Evolutionary conservation across 2,888 invertebrate genomes (phyloP).

Genomic region (Tipula confusa): DNA sequence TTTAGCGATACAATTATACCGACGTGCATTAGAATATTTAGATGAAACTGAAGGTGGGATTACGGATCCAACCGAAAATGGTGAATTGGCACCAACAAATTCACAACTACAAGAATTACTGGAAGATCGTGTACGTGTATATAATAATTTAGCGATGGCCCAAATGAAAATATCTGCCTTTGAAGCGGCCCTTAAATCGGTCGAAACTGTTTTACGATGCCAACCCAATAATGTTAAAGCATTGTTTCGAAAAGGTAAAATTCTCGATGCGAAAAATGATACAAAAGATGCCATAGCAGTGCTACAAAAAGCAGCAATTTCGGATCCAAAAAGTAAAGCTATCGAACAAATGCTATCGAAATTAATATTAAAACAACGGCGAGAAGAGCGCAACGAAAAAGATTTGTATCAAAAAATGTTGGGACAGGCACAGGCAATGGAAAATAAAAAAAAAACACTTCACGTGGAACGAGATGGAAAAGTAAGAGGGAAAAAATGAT

Average conservation of each 20-base stretch:
- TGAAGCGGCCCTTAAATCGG: conserved; percentile 78
- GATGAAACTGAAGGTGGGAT: conserved; percentile 68
- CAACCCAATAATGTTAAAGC: conserved; percentile 90
- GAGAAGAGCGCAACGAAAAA: conserved; percentile 58
- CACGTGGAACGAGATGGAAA: conserved; percentile 41
- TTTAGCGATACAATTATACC: conserved; percentile 80
- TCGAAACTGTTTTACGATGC: conserved; percentile 75
- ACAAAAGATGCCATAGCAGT: conserved; percentile 65
- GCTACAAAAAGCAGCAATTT: conserved; percentile 58
- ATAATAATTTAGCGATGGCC: conserved; percentile 89
- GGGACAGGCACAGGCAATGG: conserved; percentile 51
- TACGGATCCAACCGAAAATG: conserved; percentile 53
- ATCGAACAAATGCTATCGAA: conserved; percentile 57
- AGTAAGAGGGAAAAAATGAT: conserved; percentile 13
- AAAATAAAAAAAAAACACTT: conserved; percentile 42
- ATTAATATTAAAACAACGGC: conserved; percentile 54
- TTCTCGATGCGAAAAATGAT: conserved; percentile 64
- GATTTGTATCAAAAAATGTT: conserved; percentile 66
- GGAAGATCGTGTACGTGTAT: conserved; percentile 76
- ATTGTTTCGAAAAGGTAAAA: conserved; percentile 79
- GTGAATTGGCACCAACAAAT: conserved; percentile 52
- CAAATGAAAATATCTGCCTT: conserved; percentile 84
- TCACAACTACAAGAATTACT: conserved; percentile 62
- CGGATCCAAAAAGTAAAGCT: conserved; percentile 61
- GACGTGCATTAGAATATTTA: conserved; percentile 76